Evolutionary conservation across 2,888 invertebrate species (phyloP).

Genomic region (Yponomeuta malinellus): DNA sequence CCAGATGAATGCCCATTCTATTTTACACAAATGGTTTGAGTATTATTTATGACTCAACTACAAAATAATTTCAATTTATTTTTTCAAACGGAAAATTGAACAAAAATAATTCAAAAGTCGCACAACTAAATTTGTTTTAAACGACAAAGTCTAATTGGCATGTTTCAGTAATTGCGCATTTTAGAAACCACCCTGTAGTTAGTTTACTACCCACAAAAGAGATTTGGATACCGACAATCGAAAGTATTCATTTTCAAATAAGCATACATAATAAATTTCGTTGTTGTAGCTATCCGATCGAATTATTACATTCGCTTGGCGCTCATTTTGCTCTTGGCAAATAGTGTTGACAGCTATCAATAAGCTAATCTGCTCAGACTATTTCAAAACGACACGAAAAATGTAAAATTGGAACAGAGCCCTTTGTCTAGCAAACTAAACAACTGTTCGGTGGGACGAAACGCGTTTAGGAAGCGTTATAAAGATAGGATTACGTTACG

Average conservation of each 20-base stretch:
- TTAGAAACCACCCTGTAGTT: neutral
- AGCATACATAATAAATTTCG: neutral
- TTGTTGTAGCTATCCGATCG: neutral
- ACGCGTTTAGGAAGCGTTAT: neutral
- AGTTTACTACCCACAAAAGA: neutral
- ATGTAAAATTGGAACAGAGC: constrained; percentile 7
- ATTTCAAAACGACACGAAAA: neutral
- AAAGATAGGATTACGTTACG: neutral
- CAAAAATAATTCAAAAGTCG: no score
- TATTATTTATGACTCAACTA: no score
- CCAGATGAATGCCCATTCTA: no score
- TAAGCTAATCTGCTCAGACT: neutral
- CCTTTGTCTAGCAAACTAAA: neutral
- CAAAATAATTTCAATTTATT: no score
- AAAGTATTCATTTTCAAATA: neutral
- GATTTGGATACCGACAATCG: neutral
- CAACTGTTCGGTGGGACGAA: neutral
- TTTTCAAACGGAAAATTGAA: no score
- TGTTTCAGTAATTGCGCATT: neutral
- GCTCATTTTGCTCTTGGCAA: neutral
- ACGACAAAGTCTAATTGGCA: neutral
- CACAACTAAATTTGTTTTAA: no score
- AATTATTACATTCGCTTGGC: neutral
- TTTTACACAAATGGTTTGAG: no score
- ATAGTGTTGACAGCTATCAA: neutral